A percentile compares a stretch with the other conserved stretches of the same genome.
These are phyloP conservation scores for Oncorhynchus tshawytscha DNA, from an alignment of 2,113 vertebrate genomes.

Conservation along the genomic window DNA sequence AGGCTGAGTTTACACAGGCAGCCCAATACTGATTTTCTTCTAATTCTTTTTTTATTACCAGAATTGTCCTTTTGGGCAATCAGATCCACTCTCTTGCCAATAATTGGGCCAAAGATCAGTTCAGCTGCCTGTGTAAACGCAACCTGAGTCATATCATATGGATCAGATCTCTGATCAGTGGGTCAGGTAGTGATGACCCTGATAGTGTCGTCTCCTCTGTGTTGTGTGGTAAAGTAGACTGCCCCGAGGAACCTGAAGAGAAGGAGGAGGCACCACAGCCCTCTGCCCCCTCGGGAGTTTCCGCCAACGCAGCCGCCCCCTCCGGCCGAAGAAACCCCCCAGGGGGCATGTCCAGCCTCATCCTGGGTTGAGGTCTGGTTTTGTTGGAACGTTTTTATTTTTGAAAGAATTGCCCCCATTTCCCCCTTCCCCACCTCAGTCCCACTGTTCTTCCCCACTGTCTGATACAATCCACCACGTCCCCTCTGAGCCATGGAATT, in stretches of 20 bases:
- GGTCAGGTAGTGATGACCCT: too few relatives aligned
- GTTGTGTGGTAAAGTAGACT: slow-evolving; percentile 52
- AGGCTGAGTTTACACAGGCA: too few relatives aligned
- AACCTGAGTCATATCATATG: too few relatives aligned
- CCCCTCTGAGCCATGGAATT: slow-evolving; percentile 21
- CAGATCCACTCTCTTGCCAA: too few relatives aligned
- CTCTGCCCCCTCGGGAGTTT: slow-evolving; percentile 75
- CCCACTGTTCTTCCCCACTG: slow-evolving; percentile 9
- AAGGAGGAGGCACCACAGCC: slow-evolving; percentile 79
- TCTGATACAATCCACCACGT: slow-evolving; percentile 34
- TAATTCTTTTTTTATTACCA: too few relatives aligned
- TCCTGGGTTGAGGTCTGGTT: slow-evolving; percentile 84
- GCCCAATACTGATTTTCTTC: too few relatives aligned
- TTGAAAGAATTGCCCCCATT: slow-evolving; percentile 41
- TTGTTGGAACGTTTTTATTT: slow-evolving; percentile 51
- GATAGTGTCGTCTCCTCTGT: neutral
- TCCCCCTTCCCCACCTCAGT: slow-evolving; percentile 23
- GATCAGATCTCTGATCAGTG: too few relatives aligned
- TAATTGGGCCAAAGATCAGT: too few relatives aligned
- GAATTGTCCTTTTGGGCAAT: too few relatives aligned
- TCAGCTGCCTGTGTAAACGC: too few relatives aligned
- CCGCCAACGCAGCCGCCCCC: slow-evolving; percentile 67
- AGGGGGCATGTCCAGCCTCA: slow-evolving; percentile 96
- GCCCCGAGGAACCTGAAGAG: slow-evolving; percentile 50
- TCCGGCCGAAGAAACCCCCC: slow-evolving; percentile 91